These are phyloP conservation scores for Cotesia typhae DNA, from an alignment of 1,140 invertebrate species.

Conservation along the genomic window DNA sequence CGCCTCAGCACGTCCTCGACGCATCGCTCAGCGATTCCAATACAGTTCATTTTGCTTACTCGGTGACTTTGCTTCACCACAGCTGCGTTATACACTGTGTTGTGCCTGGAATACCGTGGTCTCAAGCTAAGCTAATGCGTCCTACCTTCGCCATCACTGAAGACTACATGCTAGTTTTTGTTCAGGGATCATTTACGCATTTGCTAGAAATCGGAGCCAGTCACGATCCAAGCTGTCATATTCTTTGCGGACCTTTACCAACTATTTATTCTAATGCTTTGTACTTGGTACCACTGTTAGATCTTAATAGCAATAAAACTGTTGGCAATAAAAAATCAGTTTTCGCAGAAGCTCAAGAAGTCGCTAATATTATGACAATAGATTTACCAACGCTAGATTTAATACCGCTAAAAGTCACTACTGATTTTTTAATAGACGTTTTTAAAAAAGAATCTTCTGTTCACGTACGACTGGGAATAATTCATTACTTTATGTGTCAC, in stretches of 20 bases:
- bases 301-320: slow-evolving; percentile 40
- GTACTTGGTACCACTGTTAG: slow-evolving; percentile 71
- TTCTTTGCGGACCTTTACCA: slow-evolving; percentile 71
- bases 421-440: slow-evolving; percentile 72
- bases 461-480: slow-evolving; percentile 77
- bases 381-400: slow-evolving; percentile 77
- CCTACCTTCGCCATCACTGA: slow-evolving; percentile 80
- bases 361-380: slow-evolving; percentile 61
- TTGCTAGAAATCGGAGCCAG: slow-evolving; percentile 80
- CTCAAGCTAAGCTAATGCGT: slow-evolving; percentile 75
- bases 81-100: slow-evolving; percentile 84
- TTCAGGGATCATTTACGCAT: slow-evolving; percentile 81
- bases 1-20: slow-evolving; percentile 68
- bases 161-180: slow-evolving; percentile 80
- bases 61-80: slow-evolving; percentile 81
- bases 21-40: slow-evolving; percentile 67
- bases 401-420: slow-evolving; percentile 71
- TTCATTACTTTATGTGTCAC: slow-evolving; percentile 83
- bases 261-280: slow-evolving; percentile 68
- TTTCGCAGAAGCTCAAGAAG: slow-evolving; percentile 14
- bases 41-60: slow-evolving; percentile 83
- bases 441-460: slow-evolving; percentile 73
- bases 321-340: background rate
- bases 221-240: slow-evolving; percentile 83
- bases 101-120: slow-evolving; percentile 80